Base-by-base conservation (phyloP, 2,888 invertebrate species). In the Deilephila elpenor region DNA sequence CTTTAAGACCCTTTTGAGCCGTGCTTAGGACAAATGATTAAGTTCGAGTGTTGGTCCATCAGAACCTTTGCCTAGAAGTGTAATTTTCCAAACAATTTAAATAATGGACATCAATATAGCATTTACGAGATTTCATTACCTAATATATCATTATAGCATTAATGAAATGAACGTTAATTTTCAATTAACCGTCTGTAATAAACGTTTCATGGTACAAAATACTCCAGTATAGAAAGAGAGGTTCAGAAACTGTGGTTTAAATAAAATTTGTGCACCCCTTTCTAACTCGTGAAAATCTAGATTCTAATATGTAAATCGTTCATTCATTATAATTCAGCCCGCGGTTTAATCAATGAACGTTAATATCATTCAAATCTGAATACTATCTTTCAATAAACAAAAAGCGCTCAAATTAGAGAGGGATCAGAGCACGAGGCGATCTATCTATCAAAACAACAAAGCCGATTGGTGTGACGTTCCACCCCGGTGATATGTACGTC, bases 391-490 rank as follows among this genome's bases (percentile, higher is more conserved):
- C 78, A 80, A 80, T 82, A 84, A 81, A 80, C 83, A 84, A 86
- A 84, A 85, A 85, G 84, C 83, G 83, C 83, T 82, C 83, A 84
- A 89, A 87, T 89, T 87, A 88, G 87, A 87, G 88, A 92, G 91
- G 89, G 91, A 93, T 89, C 86, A 87, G 84, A 91, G 88, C 93
- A 93, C 92, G 91, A 93, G 93, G 90, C 92, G 92, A 91, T 93
- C 92, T 94, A 92, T 92, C 91, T 93, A 94, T 92, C 89, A 90
- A 94, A 93, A 94, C 93, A 94, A 94, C 93, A 93, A 93, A 94
- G 93, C 92, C 92, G 94, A 94, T 94, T 93, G 94, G 94, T 91
- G 93, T 94, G 94, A 94, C 94, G 94, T 93, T 92, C 92, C 91
- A 93, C 94, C 94, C 94, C 94, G 93, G 92, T 93, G 93, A 94